These are phyloP conservation scores for Rhinogobius similis DNA, from an alignment of 2,113 vertebrate genomes.

Conservation along the genomic window DNA sequence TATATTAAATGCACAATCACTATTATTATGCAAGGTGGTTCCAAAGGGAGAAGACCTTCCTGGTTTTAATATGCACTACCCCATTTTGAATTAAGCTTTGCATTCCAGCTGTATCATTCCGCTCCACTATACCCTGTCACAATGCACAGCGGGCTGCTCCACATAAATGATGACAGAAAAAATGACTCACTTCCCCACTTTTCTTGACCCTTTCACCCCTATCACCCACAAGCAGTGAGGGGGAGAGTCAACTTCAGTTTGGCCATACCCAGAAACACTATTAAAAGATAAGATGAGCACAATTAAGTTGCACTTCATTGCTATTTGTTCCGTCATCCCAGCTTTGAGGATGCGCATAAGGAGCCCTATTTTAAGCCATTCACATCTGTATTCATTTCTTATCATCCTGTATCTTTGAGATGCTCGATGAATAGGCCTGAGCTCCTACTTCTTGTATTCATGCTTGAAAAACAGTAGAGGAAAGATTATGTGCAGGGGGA, in stretches of 20 bases:
- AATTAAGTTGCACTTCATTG: constrained; percentile 67
- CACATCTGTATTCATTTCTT: constrained; percentile 55
- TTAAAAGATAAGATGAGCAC: constrained; percentile 76
- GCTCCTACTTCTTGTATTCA: constrained; percentile 18
- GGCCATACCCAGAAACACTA: constrained; percentile 53
- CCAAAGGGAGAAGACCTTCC: constrained; percentile 10
- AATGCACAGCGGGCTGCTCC: constrained; percentile 46
- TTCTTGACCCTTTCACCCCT: constrained; percentile 62
- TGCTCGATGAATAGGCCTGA: constrained; percentile 49
- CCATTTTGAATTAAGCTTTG: constrained; percentile 39
- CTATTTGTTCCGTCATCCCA: constrained; percentile 39
- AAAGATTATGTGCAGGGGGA: constrained; percentile 27
- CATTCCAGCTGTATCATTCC: constrained; percentile 50
- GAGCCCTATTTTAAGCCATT: constrained; percentile 52
- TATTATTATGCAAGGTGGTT: constrained; percentile 33
- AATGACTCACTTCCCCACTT: constrained; percentile 68
- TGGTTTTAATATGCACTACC: constrained; percentile 34
- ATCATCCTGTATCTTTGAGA: constrained; percentile 40
- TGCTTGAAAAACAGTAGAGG: constrained; percentile 31
- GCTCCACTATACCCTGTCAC: constrained; percentile 53
- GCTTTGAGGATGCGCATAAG: constrained; percentile 35
- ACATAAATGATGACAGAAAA: constrained; percentile 76
- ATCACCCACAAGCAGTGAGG: constrained; percentile 40
- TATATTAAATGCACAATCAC: constrained; percentile 28
- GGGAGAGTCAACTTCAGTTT: constrained; percentile 75